Base-by-base conservation (phyloP, 2,888 invertebrate species). In the Salpingus planirostris region DNA sequence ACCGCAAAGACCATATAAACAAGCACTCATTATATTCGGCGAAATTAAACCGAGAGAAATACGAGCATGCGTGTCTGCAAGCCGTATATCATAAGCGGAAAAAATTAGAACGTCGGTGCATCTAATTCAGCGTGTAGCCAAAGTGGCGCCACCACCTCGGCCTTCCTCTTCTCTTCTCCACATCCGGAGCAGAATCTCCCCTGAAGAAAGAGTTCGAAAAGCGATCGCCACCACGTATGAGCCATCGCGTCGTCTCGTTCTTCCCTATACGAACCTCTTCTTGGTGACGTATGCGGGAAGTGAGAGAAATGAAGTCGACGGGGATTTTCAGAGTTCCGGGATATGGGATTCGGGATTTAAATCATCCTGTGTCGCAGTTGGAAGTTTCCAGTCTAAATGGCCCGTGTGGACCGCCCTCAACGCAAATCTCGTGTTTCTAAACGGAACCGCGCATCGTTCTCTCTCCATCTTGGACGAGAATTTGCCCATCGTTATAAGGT, bases 111-210 rank as follows among this genome's bases (percentile, higher is more conserved):
- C 46, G 48, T 45, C 46, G 49, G 52, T 57, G 57, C 50, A 55
- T 58, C 56, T 59, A 61, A 61, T 59, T 58, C 58, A 49, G 51
- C 55, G 50, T 57, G 54, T 46, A 59, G 59, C 55, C 61, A 38
- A 42, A 35, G 40, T 53, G 59, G 59, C 60, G 60, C 60, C 60
- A 46, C 29, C 25, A 33, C 29, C 22, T 22, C 29, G 36, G 38
- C 48, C 56, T 52, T 54, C 54, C 48, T 18, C 18, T 18, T 18
- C 18, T 18, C 8, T 8, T 18, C 33, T 36, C 44, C 43, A 54
- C 55, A 57, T 57, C 57, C 56, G 54, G 50, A 59, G 52, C 21
- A 15, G 27, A 27, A 15, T n/a, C n/a, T n/a, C n/a, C n/a, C n/a
- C n/a, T n/a, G n/a, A n/a, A n/a, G n/a, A n/a, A n/a, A n/a, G n/a